A percentile compares a stretch with the other conserved stretches of the same genome.
These are phyloP conservation scores for Meandrusa payeni DNA, from an alignment of 2,888 invertebrate species.

Conservation along the genomic window DNA sequence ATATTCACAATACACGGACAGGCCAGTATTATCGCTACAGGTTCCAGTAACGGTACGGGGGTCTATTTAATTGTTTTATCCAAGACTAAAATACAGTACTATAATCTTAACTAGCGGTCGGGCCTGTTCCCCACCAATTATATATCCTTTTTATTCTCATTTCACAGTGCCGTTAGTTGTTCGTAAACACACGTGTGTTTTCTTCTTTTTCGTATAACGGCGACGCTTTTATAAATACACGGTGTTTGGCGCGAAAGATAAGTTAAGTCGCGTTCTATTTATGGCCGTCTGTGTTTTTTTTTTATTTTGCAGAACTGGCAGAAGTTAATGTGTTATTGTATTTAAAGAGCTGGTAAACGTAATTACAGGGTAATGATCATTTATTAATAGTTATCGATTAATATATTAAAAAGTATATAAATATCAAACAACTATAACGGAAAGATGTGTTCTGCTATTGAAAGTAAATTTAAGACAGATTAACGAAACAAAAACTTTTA, in stretches of 20 bases:
- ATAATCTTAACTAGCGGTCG: slow-evolving; percentile 25
- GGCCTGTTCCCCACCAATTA: slow-evolving; percentile 25
- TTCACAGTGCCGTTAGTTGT: slow-evolving; percentile 28
- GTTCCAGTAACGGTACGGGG: slow-evolving; percentile 57
- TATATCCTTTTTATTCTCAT: slow-evolving; percentile 19
- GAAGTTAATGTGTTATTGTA: not conserved
- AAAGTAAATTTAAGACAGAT: too few species aligned
- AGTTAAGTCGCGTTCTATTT: slow-evolving; percentile 7
- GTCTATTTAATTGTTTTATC: slow-evolving; percentile 24
- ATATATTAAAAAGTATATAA: too few species aligned
- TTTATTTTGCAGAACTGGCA: slow-evolving; percentile 2
- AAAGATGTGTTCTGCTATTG: slow-evolving; percentile 3
- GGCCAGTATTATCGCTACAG: slow-evolving; percentile 19
- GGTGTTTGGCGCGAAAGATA: slow-evolving; percentile 20
- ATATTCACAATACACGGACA: slow-evolving; percentile 8
- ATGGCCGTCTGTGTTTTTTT: not conserved
- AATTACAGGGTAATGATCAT: too few species aligned
- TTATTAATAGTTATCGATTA: too few species aligned
- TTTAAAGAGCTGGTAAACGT: too few species aligned
- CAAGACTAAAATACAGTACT: slow-evolving; percentile 23
- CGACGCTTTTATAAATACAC: slow-evolving; percentile 25
- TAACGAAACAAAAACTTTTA: too few species aligned
- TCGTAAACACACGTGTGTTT: slow-evolving; percentile 33
- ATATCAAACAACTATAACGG: not conserved
- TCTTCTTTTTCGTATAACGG: slow-evolving; percentile 37